Evolutionary conservation across 2,113 vertebrate genomes (phyloP).

Genomic region (Trinectes maculatus): DNA sequence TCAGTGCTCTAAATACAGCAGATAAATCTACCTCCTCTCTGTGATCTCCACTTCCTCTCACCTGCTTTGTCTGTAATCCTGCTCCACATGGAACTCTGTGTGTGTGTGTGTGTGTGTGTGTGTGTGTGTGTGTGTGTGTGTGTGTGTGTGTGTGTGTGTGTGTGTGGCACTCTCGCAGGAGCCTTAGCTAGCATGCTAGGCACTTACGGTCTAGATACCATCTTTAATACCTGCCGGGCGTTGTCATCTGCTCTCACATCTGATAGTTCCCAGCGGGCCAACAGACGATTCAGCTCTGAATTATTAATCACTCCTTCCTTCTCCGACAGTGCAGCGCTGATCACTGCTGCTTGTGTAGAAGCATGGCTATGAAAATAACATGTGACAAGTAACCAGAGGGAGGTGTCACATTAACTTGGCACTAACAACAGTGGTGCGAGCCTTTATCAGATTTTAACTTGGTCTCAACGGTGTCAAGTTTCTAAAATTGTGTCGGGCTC

Average conservation of each 20-base stretch:
- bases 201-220: conserved; percentile 54
- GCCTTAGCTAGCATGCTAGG: conserved; percentile 5
- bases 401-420: conserved; percentile 63
- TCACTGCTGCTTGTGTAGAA: conserved; percentile 54
- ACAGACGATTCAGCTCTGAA: conserved; percentile 39
- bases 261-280: conserved; percentile 63
- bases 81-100: conserved; percentile 1
- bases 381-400: conserved; percentile 52
- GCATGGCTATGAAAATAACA: conserved; percentile 68
- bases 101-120: background rate
- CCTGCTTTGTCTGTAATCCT: conserved; percentile 40
- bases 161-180: background rate
- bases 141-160: background rate
- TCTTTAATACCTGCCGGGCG: conserved; percentile 68
- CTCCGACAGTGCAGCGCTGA: conserved; percentile 15
- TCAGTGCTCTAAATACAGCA: conserved; percentile 50
- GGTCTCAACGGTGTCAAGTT: background rate
- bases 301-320: conserved; percentile 66
- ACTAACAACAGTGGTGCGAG: conserved; percentile 25
- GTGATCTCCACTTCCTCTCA: conserved; percentile 40
- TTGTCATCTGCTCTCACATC: conserved; percentile 60
- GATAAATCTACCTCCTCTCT: conserved; percentile 47
- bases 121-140: background rate
- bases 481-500: background rate
- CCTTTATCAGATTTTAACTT: conserved; percentile 1